Evolutionary conservation across 2,113 vertebrate species (phyloP), one percentile per base, ranked within the genome.

Genomic region (Clarias magur): DNA sequence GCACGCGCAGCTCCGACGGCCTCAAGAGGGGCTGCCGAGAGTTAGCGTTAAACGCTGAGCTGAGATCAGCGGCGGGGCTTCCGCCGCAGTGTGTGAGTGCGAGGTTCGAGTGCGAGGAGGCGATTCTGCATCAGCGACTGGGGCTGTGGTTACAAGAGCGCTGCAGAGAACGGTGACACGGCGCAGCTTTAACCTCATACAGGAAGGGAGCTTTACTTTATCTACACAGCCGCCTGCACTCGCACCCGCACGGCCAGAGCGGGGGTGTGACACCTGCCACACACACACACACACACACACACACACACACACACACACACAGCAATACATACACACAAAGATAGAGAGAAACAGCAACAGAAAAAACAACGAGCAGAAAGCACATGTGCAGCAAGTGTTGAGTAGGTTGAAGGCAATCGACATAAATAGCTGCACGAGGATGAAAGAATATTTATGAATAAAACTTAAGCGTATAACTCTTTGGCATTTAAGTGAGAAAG

Each of bases 201-300:
- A 95, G 95, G 95, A 95, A 94, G 93, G 92, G 85, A 89, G 94
- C 93, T 70, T 85, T 91, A 84, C 91, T 94, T 94, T 95, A 95
- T 95, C 95, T 94, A 88, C 90, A 91, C 91, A 92, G 91, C 91
- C 92, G 90, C 92, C 93, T 88, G 83, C 67, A 4, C 81, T 62
- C 80, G 93, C 92, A 89, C 90, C 92, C 90, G 85, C 89, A 89
- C 91, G 92, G 93, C 93, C 92, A 93, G 92, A 92, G 92, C 92
- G 93, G 93, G 92, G 93, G 92, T 92, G 93, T 89, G 91, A 94
- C 95, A 95, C 94, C 95, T 95, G 95, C 91, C 88, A 91, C 63
- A 67, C 59, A 82, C 42, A 82, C 72, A 73, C 83, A 80, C 85
- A 90, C 91, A 89, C 80, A 86, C 38, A 89, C 59, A 72, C 21